Conservation (phyloP, 2,113 vertebrate species). For the Antigone vipio region DNA sequence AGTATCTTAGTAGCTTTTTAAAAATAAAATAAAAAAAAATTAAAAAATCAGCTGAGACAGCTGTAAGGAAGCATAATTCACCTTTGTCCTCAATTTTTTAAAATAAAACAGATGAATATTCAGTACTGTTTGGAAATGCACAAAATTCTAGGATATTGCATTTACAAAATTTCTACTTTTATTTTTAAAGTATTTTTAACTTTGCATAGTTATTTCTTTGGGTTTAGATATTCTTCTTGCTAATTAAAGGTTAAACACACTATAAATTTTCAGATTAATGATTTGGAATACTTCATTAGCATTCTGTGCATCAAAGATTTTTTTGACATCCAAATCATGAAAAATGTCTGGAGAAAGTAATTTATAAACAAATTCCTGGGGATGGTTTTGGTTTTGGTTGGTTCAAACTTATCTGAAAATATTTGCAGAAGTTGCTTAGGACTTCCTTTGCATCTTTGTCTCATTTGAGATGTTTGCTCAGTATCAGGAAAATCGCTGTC, state of each 20-base stretch:
- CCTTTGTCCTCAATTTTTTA: background rate
- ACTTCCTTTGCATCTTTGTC: background rate
- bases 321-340: background rate
- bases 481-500: background rate
- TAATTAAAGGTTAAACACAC: background rate
- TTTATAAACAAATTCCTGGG: background rate
- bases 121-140: background rate
- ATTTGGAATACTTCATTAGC: background rate
- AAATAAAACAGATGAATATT: background rate
- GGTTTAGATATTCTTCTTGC: background rate
- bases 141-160: background rate
- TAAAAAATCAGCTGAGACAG: background rate
- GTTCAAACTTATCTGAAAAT: background rate
- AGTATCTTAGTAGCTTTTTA: background rate
- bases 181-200: background rate
- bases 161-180: background rate
- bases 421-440: background rate
- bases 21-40: background rate
- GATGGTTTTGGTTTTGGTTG: background rate
- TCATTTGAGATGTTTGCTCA: background rate
- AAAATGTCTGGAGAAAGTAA: background rate
- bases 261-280: background rate
- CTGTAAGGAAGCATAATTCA: background rate
- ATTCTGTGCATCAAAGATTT: background rate
- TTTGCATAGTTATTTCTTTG: background rate